Conservation (phyloP, 2,113 vertebrate genomes). For the Leucopsar rothschildi region DNA sequence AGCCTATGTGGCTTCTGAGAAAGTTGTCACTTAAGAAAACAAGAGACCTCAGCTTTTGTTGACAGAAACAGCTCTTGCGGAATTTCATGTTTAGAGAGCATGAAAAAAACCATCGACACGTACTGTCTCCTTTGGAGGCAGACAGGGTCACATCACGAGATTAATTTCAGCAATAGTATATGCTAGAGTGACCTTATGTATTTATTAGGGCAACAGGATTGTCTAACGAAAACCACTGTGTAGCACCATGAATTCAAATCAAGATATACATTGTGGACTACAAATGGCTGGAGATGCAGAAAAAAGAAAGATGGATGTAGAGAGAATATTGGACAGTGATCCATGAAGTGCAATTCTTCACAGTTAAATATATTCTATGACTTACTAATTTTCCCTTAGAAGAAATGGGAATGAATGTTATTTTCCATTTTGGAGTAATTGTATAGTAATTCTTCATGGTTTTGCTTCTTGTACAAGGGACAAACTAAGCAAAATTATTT, state of each 20-base stretch:
- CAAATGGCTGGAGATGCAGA: neutral
- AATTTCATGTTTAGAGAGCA: neutral
- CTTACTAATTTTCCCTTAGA: slow-evolving; percentile 39
- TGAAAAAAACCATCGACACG: neutral
- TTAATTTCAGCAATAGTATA: neutral
- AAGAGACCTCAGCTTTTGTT: neutral
- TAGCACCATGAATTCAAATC: slow-evolving; percentile 7
- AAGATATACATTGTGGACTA: neutral
- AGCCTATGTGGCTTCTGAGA: neutral
- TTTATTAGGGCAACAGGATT: neutral
- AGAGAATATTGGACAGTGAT: slow-evolving; percentile 42
- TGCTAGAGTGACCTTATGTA: neutral
- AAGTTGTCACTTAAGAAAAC: neutral
- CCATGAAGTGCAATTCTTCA: slow-evolving; percentile 56
- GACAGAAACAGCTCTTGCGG: neutral
- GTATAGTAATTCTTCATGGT: slow-evolving; percentile 8
- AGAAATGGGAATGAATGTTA: slow-evolving; percentile 39
- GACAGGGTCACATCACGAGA: neutral
- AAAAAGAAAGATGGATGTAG: slow-evolving; percentile 37
- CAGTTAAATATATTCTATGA: slow-evolving; percentile 22
- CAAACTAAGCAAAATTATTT: neutral
- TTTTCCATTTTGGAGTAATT: slow-evolving; percentile 34
- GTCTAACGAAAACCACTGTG: neutral
- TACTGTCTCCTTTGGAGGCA: neutral
- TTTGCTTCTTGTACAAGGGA: neutral